Conservation (phyloP, 2,888 invertebrate species). For the Mamestra brassicae region DNA sequence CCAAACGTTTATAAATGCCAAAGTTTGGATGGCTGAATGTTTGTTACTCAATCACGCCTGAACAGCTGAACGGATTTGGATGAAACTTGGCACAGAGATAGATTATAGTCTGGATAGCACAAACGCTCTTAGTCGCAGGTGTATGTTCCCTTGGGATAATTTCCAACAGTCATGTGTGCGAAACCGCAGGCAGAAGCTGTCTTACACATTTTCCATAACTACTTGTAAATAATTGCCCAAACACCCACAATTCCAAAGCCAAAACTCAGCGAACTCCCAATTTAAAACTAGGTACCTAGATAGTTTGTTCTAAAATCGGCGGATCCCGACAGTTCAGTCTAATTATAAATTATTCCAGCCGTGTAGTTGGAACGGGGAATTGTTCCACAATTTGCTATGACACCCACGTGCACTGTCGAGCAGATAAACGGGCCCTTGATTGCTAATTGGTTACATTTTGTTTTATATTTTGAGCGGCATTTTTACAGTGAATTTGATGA, state of each 20-base stretch:
- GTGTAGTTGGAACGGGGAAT: conserved; percentile 17
- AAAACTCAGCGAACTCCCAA: neutral
- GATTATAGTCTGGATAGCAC: no score
- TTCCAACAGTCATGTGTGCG: no score
- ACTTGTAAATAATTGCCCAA: neutral
- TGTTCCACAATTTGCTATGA: conserved; percentile 27
- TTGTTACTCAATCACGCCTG: no score
- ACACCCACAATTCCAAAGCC: neutral
- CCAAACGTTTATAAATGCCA: no score
- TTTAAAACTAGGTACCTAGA: neutral
- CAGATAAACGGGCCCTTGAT: conserved; percentile 33
- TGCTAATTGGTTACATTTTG: conserved; percentile 42
- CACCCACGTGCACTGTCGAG: conserved; percentile 26
- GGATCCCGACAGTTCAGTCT: neutral
- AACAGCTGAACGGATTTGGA: no score
- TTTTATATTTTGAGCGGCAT: conserved; percentile 3
- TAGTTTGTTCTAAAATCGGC: conserved; percentile 2
- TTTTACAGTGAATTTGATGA: conserved; percentile 21
- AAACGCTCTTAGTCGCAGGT: rapidly evolving
- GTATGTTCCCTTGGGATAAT: no score
- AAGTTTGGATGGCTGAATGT: no score
- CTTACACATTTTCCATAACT: neutral
- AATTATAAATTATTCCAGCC: conserved; percentile 44
- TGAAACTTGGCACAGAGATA: no score
- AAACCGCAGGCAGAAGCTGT: neutral